These are phyloP conservation scores for Empidonax traillii DNA, from an alignment of 2,113 vertebrate species.

Conservation along the genomic window DNA sequence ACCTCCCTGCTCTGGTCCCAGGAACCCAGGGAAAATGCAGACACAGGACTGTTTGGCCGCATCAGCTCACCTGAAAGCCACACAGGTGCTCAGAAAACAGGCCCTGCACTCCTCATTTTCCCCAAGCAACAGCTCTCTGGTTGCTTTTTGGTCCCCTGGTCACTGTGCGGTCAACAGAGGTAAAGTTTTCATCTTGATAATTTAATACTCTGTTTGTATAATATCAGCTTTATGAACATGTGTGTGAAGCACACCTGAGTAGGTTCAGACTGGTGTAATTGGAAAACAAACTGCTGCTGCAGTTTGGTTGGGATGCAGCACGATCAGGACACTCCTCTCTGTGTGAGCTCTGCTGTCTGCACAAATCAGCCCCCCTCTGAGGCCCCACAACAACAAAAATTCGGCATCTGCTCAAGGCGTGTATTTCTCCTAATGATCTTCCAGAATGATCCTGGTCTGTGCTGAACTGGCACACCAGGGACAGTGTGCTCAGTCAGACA, in stretches of 20 bases:
- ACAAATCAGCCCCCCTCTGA: background rate
- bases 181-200: background rate
- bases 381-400: background rate
- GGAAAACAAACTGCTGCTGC: background rate
- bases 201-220: background rate
- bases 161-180: background rate
- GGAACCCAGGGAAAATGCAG: background rate
- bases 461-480: background rate
- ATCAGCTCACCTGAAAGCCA: background rate
- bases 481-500: background rate
- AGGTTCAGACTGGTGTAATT: background rate
- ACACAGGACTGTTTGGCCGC: no score
- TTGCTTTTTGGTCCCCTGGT: background rate
- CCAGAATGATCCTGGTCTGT: background rate
- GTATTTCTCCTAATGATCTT: background rate
- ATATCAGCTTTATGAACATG: background rate
- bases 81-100: background rate
- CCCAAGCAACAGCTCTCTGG: accelerated
- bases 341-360: background rate
- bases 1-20: background rate
- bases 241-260: background rate
- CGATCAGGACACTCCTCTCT: background rate
- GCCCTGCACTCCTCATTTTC: background rate
- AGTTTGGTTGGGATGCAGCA: background rate
- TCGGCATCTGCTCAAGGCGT: background rate